phyloP scores from a whole-genome alignment of 2,888 invertebrate species.

The Sinelater perroti region DNA sequence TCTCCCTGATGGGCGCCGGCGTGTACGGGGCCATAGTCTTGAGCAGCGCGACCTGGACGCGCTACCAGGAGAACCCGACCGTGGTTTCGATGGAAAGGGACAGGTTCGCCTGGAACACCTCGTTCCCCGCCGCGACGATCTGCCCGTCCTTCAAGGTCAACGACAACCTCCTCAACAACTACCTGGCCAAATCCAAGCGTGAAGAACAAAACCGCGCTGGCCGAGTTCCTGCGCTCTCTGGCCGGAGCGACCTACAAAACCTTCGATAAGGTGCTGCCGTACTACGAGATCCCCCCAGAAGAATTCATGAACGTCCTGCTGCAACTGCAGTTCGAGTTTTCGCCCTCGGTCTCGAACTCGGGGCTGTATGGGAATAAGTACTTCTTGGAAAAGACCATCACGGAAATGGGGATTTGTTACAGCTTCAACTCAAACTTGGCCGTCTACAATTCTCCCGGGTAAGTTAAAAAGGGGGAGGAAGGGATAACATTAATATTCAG shows the following conservation, averaged over 20 bases:
- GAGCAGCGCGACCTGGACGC: conserved; percentile 69
- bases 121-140: conserved; percentile 74
- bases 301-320: conserved; percentile 67
- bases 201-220: conserved; percentile 64
- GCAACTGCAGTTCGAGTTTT: conserved; percentile 64
- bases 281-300: conserved; percentile 64
- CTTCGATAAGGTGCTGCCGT: conserved; percentile 66
- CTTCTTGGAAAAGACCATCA: conserved; percentile 67
- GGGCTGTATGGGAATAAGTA: conserved; percentile 48
- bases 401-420: conserved; percentile 77
- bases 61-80: conserved; percentile 75
- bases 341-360: conserved; percentile 61
- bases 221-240: conserved; percentile 65
- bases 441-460: conserved; percentile 67
- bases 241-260: conserved; percentile 69
- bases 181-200: conserved; percentile 55
- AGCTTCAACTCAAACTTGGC: conserved; percentile 73
- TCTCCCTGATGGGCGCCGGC: conserved; percentile 47
- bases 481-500: conserved; percentile 1
- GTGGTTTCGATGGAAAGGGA: conserved; percentile 79
- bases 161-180: conserved; percentile 63
- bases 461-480: conserved; percentile 49
- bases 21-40: conserved; percentile 51
- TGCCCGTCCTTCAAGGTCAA: conserved; percentile 70
- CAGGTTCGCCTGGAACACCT: conserved; percentile 76